phyloP scores from a whole-genome alignment of 2,113 vertebrate species.

The Phylloscopus trochilus region DNA sequence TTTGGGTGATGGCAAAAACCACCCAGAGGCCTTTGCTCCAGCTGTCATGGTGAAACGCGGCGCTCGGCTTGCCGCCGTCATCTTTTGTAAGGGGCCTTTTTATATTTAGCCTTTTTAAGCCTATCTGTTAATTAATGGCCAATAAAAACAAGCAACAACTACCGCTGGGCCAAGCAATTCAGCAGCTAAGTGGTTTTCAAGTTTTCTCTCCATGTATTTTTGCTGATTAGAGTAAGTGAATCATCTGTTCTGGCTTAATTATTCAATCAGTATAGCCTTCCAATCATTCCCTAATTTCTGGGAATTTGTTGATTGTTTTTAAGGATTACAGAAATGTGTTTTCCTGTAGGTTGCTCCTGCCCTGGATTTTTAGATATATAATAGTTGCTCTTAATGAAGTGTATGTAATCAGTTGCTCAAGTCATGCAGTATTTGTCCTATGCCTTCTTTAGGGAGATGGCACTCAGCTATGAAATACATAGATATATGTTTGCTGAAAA shows the following conservation, averaged over 20 bases:
- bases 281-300: slow-evolving; percentile 34
- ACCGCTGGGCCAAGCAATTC: neutral
- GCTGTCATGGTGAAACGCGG: neutral
- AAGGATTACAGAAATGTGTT: neutral
- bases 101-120: neutral
- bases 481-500: neutral
- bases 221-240: slow-evolving; percentile 35
- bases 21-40: neutral
- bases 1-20: accelerated
- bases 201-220: neutral
- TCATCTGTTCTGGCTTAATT: neutral
- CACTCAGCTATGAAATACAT: neutral
- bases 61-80: accelerated
- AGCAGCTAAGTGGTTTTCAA: slow-evolving; percentile 31
- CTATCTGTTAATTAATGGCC: neutral
- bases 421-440: neutral
- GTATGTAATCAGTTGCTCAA: neutral
- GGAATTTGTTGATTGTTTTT: slow-evolving; percentile 31
- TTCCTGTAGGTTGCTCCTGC: neutral
- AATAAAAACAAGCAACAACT: neutral
- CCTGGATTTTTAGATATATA: neutral
- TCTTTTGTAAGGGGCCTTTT: neutral
- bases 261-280: neutral
- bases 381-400: neutral
- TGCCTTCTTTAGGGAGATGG: neutral